These are phyloP conservation scores for Gymnothorax reevesii DNA, from an alignment of 2,797 vertebrate genomes.

Conservation along the genomic window DNA sequence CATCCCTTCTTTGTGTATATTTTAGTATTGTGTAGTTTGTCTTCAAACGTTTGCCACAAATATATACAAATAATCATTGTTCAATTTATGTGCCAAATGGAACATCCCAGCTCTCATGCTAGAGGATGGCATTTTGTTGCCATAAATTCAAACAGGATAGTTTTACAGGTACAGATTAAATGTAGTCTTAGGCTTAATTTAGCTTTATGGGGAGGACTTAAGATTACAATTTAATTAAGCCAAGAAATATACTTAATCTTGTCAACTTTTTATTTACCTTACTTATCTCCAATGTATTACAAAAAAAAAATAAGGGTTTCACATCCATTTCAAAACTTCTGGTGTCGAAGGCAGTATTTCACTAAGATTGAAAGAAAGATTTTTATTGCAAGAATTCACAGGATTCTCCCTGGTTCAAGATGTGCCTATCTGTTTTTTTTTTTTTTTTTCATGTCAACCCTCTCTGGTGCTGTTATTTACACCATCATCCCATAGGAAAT, in stretches of 20 bases:
- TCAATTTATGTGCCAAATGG: slow-evolving; percentile 49
- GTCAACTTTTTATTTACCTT: slow-evolving; percentile 44
- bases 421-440: background rate
- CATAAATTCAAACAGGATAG: slow-evolving; percentile 41
- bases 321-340: slow-evolving; percentile 13
- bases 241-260: background rate
- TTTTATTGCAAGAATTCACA: background rate
- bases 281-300: slow-evolving; percentile 18
- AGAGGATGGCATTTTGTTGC: slow-evolving; percentile 54
- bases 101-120: slow-evolving; percentile 42
- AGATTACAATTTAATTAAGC: too few species aligned
- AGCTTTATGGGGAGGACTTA: too few species aligned
- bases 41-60: slow-evolving; percentile 22
- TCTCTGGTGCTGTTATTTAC: background rate
- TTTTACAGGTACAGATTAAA: too few species aligned
- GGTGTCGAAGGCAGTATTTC: slow-evolving; percentile 9
- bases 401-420: background rate
- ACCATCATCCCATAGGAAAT: background rate
- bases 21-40: slow-evolving; percentile 23
- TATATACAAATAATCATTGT: slow-evolving; percentile 24
- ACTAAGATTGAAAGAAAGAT: background rate
- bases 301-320: background rate
- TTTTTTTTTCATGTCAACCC: background rate
- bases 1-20: slow-evolving; percentile 26
- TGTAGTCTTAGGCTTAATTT: too few species aligned